Percentiles rank a stretch among this genome's conserved stretches.
Conservation (phyloP, 2,113 vertebrate species). For the Semnornis frantzii region DNA sequence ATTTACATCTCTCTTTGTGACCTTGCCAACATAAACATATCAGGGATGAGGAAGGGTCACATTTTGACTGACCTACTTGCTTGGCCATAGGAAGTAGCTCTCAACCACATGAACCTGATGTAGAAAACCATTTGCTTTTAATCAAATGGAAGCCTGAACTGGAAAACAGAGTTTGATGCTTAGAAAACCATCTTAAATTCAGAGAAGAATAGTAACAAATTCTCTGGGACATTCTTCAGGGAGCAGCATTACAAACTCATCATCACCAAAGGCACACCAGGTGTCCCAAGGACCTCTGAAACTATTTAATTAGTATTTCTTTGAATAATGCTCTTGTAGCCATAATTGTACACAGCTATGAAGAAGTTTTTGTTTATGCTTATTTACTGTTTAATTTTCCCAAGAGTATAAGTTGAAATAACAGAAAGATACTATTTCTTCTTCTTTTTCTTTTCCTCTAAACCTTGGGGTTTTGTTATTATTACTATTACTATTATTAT, state of each 20-base stretch:
- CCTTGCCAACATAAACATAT: conserved; percentile 21
- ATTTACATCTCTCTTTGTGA: background rate
- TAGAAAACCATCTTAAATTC: background rate
- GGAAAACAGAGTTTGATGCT: background rate
- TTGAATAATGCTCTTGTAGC: background rate
- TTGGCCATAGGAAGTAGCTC: background rate
- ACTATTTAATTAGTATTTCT: background rate
- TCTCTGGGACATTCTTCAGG: background rate
- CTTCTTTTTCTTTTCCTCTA: background rate
- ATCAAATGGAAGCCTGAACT: background rate
- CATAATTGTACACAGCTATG: background rate
- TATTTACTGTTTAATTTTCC: background rate
- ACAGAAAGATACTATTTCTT: background rate
- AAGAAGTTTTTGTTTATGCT: background rate
- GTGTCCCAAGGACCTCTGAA: background rate
- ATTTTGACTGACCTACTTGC: background rate
- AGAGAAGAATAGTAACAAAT: background rate
- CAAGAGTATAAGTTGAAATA: background rate
- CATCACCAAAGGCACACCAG: background rate
- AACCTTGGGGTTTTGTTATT: background rate
- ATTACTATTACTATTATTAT: too few species aligned
- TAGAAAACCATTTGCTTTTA: conserved; percentile 12
- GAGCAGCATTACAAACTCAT: background rate
- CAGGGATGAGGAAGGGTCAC: conserved; percentile 23
- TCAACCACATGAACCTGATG: background rate